Evolutionary conservation across 1,140 invertebrate species (phyloP).

Genomic region (Caenorhabditis remanei): DNA sequence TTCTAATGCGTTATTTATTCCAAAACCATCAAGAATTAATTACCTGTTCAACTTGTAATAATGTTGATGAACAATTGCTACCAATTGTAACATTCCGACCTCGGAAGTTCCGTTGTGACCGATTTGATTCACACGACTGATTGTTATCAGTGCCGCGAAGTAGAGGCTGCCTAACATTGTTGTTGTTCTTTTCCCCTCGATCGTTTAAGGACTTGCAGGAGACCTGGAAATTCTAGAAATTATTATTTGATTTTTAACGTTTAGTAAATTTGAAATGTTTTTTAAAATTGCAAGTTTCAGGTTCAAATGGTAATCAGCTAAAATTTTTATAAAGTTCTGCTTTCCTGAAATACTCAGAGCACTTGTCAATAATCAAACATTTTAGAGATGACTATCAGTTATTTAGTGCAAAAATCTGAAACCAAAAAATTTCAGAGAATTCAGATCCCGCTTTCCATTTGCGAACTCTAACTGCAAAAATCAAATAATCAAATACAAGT

Average conservation of each 20-base stretch:
- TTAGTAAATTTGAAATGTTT: too few species aligned
- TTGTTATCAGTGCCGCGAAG: background rate
- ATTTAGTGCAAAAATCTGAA: too few species aligned
- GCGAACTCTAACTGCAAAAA: too few species aligned
- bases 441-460: too few species aligned
- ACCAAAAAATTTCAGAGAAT: too few species aligned
- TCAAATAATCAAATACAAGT: too few species aligned
- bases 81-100: slow-evolving; percentile 30
- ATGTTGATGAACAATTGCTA: slow-evolving; percentile 9
- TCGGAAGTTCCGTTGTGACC: slow-evolving; percentile 3
- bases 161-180: slow-evolving; percentile 10
- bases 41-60: slow-evolving; percentile 37
- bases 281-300: too few species aligned
- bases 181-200: slow-evolving; percentile 20
- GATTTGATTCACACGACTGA: background rate
- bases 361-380: too few species aligned
- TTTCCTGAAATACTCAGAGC: too few species aligned
- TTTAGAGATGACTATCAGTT: too few species aligned
- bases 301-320: too few species aligned
- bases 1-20: background rate
- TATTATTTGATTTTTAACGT: background rate
- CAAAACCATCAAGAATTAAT: background rate
- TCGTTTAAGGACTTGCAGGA: slow-evolving; percentile 60
- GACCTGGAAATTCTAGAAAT: slow-evolving; percentile 33
- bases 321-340: too few species aligned